A percentile compares a stretch with the other conserved stretches of the same genome.
Conservation (phyloP, 2,888 invertebrate genomes). For the Cerastoderma edule region DNA sequence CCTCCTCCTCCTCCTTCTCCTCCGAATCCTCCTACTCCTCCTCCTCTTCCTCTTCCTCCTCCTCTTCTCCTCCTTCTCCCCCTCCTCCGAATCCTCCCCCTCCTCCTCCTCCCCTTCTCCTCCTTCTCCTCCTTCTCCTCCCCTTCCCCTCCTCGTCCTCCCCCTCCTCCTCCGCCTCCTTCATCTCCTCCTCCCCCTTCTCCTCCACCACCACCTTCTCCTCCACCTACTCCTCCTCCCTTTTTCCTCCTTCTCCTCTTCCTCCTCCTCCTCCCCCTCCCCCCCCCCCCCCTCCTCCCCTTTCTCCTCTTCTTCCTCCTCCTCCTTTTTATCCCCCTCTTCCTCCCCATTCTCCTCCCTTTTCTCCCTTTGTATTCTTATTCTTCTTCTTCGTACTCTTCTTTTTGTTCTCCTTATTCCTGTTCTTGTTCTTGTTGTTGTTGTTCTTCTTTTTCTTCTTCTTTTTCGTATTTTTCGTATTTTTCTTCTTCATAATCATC, state of each 20-base stretch:
- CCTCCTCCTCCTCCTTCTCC: too few relatives aligned
- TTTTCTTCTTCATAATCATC: too few relatives aligned
- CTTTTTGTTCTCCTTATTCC: too few relatives aligned
- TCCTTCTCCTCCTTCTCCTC: conserved; percentile 26
- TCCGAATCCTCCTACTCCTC: too few relatives aligned
- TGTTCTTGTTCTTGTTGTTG: too few relatives aligned
- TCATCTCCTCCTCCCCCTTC: conserved; percentile 11
- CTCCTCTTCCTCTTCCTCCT: too few relatives aligned
- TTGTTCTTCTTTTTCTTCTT: too few relatives aligned
- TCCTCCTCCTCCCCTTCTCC: background rate
- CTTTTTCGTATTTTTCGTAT: too few relatives aligned
- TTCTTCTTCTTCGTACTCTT: background rate
- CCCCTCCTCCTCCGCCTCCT: conserved; percentile 30
- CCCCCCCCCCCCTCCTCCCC: background rate
- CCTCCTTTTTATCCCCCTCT: background rate
- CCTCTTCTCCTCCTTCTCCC: too few relatives aligned
- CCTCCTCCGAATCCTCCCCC: too few relatives aligned
- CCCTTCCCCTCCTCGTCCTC: conserved; percentile 3
- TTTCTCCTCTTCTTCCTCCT: background rate
- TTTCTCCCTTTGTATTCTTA: background rate
- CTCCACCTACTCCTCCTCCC: background rate
- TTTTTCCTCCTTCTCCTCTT: background rate
- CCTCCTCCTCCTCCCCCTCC: background rate
- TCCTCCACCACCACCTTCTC: background rate
- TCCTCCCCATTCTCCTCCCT: background rate